A percentile compares a stretch with the other conserved stretches of the same genome.
These are phyloP conservation scores for Argopecten irradians DNA, from an alignment of 1,140 invertebrate species.

Conservation along the genomic window DNA sequence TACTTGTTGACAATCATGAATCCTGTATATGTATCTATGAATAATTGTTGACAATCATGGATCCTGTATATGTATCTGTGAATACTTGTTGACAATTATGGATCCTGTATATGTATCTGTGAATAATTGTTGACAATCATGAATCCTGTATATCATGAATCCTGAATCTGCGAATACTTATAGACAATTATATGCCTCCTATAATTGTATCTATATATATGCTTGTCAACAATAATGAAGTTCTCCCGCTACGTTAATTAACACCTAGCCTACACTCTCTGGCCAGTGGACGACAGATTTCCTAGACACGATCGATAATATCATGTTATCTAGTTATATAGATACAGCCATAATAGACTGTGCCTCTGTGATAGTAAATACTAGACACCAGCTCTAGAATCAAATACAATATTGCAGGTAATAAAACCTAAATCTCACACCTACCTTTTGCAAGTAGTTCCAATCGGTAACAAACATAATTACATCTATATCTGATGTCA, in stretches of 20 bases:
- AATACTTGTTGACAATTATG: too few species aligned
- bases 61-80: too few species aligned
- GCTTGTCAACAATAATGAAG: too few species aligned
- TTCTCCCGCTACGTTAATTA: neutral
- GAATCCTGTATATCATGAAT: too few species aligned
- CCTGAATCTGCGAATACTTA: too few species aligned
- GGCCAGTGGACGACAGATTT: neutral
- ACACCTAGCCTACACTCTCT: neutral
- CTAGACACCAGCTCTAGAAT: neutral
- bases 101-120: too few species aligned
- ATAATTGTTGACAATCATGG: too few species aligned
- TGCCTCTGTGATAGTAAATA: neutral
- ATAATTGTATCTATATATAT: too few species aligned
- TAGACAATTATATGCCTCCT: too few species aligned
- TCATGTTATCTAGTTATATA: neutral
- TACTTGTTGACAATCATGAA: too few species aligned
- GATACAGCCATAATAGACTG: neutral
- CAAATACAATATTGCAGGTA: neutral
- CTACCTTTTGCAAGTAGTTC: neutral
- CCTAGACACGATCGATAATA: neutral
- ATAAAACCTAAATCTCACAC: neutral
- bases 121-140: too few species aligned
- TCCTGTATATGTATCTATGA: too few species aligned
- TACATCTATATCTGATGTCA: neutral
- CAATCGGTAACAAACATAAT: neutral